Base-by-base conservation (phyloP, 1,140 invertebrate species). In the Drosophila takahashii region DNA sequence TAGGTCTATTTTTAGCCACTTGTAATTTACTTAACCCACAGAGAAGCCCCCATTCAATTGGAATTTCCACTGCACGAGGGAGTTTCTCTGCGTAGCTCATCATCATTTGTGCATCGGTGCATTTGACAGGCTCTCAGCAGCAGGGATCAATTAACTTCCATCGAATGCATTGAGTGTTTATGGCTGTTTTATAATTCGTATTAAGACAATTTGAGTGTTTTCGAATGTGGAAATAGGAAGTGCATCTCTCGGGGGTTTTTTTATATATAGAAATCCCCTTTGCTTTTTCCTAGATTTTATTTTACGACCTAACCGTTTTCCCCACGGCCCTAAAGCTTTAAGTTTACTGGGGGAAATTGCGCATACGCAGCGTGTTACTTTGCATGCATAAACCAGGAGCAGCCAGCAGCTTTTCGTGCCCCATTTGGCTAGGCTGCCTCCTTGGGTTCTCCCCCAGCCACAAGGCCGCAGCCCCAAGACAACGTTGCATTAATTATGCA, bases 121-220 rank as follows among this genome's bases (percentile, higher is more conserved):
- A 73, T 89, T 75, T 84, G 84, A 89, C 85, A 77, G 79, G 51
- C 84, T 73, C 79, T 89, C 84, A 77, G 60, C 76, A 69, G 66
- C 76, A 69, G 47, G 77, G 67, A 77, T 83, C 84, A 89, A 89
- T 89, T 89, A 80, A 89, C 80, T 89, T 85, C 65, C 81, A 84
- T 74, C 79, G 70, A 52, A 67, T 62, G 60, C 64, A 62, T 56
- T 59, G 78, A 84, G 81, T 80, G 83, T 65, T 86, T 87, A 87
- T 81, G 73, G 51, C 81, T 85, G 54, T 78, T 79, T 79, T 83
- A 60, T 44, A 62, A 67, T 67, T 76, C 75, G 32, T 76, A 87
- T 86, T 83, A 78, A 67, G 79, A 64, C 60, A 54, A 65, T 51
- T 61, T 32, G 37, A 48, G 37, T 58, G 29, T 52, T 56, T 37